Conservation (phyloP, 2,888 invertebrate genomes). For the Lissonota sp. region DNA sequence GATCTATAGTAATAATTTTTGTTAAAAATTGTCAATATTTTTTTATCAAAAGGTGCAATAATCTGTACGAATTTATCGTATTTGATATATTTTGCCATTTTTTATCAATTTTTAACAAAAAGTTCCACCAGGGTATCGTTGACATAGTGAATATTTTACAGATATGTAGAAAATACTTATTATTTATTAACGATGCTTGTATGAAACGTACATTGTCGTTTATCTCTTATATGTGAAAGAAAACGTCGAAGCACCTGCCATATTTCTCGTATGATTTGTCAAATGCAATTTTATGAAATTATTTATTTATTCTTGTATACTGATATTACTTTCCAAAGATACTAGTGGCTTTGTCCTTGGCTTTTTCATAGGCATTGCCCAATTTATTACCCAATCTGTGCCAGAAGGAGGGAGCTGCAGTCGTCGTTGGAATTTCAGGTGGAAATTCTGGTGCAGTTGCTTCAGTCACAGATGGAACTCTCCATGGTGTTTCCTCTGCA, state of each 20-base stretch:
- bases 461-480: conserved; percentile 12
- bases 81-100: too few relatives aligned
- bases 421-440: conserved; percentile 68
- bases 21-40: too few relatives aligned
- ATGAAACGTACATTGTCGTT: conserved; percentile 14
- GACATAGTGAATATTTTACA: too few relatives aligned
- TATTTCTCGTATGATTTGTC: background rate
- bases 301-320: conserved; percentile 26
- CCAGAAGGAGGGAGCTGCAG: conserved; percentile 86
- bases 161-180: conserved; percentile 56
- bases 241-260: background rate
- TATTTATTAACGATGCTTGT: conserved; percentile 37
- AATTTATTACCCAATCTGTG: conserved; percentile 85
- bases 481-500: conserved; percentile 61
- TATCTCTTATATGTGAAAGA: conserved; percentile 12
- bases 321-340: conserved; percentile 75
- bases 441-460: conserved; percentile 52
- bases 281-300: background rate
- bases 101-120: too few relatives aligned
- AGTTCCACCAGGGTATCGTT: too few relatives aligned
- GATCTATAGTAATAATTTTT: too few relatives aligned
- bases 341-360: conserved; percentile 85
- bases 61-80: too few relatives aligned
- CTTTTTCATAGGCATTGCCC: conserved; percentile 85
- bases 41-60: too few relatives aligned